Evolutionary conservation across 2,797 vertebrate species (phyloP).

Genomic region (Ptychadena robeensis): DNA sequence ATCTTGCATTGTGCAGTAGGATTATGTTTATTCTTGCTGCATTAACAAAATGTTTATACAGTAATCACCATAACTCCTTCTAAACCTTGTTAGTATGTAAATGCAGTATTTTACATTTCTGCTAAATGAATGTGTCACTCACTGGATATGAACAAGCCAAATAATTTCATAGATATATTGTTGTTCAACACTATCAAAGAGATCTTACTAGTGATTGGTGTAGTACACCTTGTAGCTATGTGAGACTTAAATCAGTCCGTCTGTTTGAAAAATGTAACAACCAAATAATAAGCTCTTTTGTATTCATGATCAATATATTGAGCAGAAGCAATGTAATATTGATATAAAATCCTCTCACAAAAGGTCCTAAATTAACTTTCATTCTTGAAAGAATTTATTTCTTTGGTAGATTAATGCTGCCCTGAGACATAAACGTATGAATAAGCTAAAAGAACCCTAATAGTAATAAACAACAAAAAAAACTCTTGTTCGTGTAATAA

Average conservation of each 20-base stretch:
- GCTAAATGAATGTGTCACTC: slow-evolving; percentile 22
- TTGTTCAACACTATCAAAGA: slow-evolving; percentile 10
- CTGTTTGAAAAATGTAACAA: slow-evolving; percentile 40
- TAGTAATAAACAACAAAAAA: no score
- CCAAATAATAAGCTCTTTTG: slow-evolving; percentile 56
- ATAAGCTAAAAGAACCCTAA: no score
- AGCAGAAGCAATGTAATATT: slow-evolving; percentile 38
- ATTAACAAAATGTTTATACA: not conserved
- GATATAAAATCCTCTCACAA: slow-evolving; percentile 39
- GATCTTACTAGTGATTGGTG: slow-evolving; percentile 37
- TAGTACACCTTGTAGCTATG: slow-evolving; percentile 6
- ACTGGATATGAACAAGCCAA: not conserved
- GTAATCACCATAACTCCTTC: slow-evolving; percentile 4
- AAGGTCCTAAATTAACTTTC: slow-evolving; percentile 52
- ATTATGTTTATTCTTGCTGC: not conserved
- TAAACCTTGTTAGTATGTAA: slow-evolving; percentile 37
- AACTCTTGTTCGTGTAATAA: not conserved
- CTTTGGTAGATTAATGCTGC: slow-evolving; percentile 39
- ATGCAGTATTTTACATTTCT: not conserved
- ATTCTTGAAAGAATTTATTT: slow-evolving; percentile 50
- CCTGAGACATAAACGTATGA: slow-evolving; percentile 11
- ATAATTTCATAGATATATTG: slow-evolving; percentile 23
- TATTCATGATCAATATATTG: slow-evolving; percentile 61
- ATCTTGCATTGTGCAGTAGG: not conserved
- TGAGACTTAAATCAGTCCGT: slow-evolving; percentile 25